Evolutionary conservation across 2,113 vertebrate species (phyloP), one percentile per base, ranked within the genome.

Genomic region (Anguilla japonica): DNA sequence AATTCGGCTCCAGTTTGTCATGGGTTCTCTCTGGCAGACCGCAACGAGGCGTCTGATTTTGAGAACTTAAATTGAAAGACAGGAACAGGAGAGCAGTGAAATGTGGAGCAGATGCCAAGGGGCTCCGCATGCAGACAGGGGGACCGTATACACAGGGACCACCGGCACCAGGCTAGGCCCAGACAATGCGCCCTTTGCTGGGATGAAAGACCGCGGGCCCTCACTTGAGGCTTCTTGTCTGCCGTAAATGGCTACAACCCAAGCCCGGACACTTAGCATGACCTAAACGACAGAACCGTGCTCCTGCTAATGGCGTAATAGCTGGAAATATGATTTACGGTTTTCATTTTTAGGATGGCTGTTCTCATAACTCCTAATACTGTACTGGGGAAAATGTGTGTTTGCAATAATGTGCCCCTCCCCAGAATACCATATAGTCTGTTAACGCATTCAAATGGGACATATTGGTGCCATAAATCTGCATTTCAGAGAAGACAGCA

Each of bases 1-100:
- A 96, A 96, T 92, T 93, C 91, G 93, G 89, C 88, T 88, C 94
- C 92, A 95, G 96, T 96, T 97, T 97, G 96, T 97, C 94, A 89
- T 84, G 89, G 94, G 88, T 95, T 95, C 94, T 95, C 85, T 89
- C 92, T 94, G 92, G 93, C 95, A 96, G 97, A 96, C 96, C 96
- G 93, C 96, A 96, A 94, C 92, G 92, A 96, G 95, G 92, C 89
- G 1, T 34, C 34, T 89, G 93, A 93, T 94, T 96, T 97, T 96
- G 34, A 95, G 93, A 95, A 96, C 94, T 90, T 90, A 93, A 95
- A 94, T 89, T 39, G 84, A 93, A 95, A 95, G 90, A 94, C 88
- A 82, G 87, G 90, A 93, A 89, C 86, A 86, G 91, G 84, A 84
- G 80, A 88, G 86, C 82, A 86, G 79, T 39, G 20, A 92, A 93